phyloP scores from a whole-genome alignment of 1,140 invertebrate species.

The Scaptomyza montana region DNA sequence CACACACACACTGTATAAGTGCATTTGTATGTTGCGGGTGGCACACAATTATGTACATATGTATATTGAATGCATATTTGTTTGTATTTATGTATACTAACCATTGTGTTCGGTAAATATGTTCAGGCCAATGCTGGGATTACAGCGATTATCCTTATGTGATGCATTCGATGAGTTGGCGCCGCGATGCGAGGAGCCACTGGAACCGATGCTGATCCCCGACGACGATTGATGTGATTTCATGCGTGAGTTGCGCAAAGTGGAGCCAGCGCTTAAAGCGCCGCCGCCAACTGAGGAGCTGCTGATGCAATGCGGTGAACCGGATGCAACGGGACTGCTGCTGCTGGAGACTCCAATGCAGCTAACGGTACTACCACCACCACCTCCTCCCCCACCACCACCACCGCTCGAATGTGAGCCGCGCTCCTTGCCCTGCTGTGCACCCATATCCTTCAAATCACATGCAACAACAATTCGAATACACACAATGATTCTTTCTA shows the following conservation, averaged over 20 bases:
- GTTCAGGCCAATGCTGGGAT: constrained; percentile 89
- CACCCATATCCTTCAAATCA: constrained; percentile 89
- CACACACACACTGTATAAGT: constrained; percentile 7
- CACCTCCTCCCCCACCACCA: constrained; percentile 23
- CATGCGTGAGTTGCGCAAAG: constrained; percentile 79
- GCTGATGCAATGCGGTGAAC: constrained; percentile 73
- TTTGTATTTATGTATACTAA: constrained; percentile 83
- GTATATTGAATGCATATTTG: neutral
- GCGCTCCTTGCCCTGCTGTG: constrained; percentile 93
- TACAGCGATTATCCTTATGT: constrained; percentile 89
- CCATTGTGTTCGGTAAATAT: constrained; percentile 96
- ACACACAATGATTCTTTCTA: constrained; percentile 6
- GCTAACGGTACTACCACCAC: constrained; percentile 62
- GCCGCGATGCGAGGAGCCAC: constrained; percentile 79
- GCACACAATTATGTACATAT: constrained; percentile 3
- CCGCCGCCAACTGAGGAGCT: constrained; percentile 45
- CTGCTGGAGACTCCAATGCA: constrained; percentile 76
- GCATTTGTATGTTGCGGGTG: constrained; percentile 21
- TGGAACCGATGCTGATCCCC: constrained; percentile 85
- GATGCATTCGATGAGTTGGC: constrained; percentile 83
- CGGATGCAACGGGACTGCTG: constrained; percentile 68
- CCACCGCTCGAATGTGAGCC: constrained; percentile 74
- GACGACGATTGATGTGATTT: constrained; percentile 83
- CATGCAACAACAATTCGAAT: constrained; percentile 33
- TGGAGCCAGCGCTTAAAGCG: constrained; percentile 73